Evolutionary conservation across 2,888 invertebrate genomes (phyloP), one percentile per base, ranked within the genome.

Genomic region (Scaptomyza caliginosa): DNA sequence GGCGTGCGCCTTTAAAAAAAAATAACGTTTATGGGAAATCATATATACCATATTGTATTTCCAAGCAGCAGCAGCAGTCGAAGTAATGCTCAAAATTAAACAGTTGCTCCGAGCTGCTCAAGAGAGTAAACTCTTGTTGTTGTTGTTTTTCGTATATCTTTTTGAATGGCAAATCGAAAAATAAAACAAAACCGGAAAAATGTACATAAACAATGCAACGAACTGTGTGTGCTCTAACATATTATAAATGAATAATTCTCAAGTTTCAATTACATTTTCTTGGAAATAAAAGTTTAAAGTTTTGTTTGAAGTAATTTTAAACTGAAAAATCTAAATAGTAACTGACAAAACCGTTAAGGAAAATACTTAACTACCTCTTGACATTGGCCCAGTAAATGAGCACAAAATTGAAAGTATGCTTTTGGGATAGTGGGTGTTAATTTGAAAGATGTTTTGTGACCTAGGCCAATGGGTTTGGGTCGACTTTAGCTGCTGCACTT

Each of bases 1-100:
- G 86, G 68, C 83, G 87, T 84, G 82, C 84, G 85, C 89, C 80
- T 82, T 89, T 86, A 83, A 86, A 78, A 90, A 88, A 34, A 16
- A 34, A 81, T 86, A n/a, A n/a, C n/a, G n/a, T 88, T 79, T 79
- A 86, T 80, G 82, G 81, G 82, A 79, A 85, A 78, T 82, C n/a
- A 81, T 81, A 77, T 58, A 59, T 16, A 32, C n/a, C n/a, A n/a
- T n/a, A n/a, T n/a, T 8, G 2, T 30, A 32, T 59, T 81, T 85
- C 77, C 78, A 77, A 67, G 71, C 60, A 71, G 71, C 55, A 71
- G 71, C 79, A 56, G 66, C 67, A 64, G 70, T 3, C 7, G 16
- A 34, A 34, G 34, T 34, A 74, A 74, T 64, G 81, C 34, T 34
- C 50, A 55, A 52, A 51, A n/a, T 4, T 2, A 52, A 64, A 67